A percentile compares a stretch with the other conserved stretches of the same genome.
Conservation (phyloP, 2,888 invertebrate genomes). For the Dastarcus helophoroides region DNA sequence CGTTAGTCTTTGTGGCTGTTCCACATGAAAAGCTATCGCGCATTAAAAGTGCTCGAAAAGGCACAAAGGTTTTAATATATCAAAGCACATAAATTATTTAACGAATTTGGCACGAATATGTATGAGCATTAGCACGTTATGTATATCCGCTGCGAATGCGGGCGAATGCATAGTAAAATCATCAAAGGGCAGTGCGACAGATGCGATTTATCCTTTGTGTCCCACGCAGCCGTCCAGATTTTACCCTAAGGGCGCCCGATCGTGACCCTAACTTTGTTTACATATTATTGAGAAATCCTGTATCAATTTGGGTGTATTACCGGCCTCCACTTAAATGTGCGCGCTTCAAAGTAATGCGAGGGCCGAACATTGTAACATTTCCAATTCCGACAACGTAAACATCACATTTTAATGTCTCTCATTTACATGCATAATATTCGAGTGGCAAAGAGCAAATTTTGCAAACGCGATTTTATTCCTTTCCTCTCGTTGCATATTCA, state of each 20-base stretch:
- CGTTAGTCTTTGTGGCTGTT: slow-evolving; percentile 1
- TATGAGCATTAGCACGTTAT: slow-evolving; percentile 30
- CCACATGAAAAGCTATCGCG: not conserved
- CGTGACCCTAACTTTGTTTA: slow-evolving; percentile 22
- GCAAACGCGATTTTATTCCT: too few relatives aligned
- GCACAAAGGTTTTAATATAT: slow-evolving; percentile 20
- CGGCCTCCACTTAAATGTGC: slow-evolving; percentile 12
- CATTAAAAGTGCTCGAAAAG: not conserved
- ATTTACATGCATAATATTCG: slow-evolving; percentile 1
- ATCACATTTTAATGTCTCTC: not conserved
- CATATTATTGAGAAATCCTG: slow-evolving; percentile 28
- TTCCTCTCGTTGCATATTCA: too few relatives aligned
- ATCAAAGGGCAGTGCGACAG: slow-evolving; percentile 33
- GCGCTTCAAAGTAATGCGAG: not conserved
- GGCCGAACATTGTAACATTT: not conserved
- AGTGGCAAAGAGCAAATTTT: not conserved
- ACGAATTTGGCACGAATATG: slow-evolving; percentile 29
- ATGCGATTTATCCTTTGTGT: slow-evolving; percentile 34
- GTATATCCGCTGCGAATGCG: slow-evolving; percentile 25
- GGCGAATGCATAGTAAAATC: slow-evolving; percentile 23
- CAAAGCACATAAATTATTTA: slow-evolving; percentile 30
- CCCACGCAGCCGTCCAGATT: slow-evolving; percentile 24
- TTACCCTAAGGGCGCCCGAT: slow-evolving; percentile 14
- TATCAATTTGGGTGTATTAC: slow-evolving; percentile 27
- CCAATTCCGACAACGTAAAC: not conserved